Conservation (phyloP, 2,797 vertebrate genomes). For the Apogon talboti region DNA sequence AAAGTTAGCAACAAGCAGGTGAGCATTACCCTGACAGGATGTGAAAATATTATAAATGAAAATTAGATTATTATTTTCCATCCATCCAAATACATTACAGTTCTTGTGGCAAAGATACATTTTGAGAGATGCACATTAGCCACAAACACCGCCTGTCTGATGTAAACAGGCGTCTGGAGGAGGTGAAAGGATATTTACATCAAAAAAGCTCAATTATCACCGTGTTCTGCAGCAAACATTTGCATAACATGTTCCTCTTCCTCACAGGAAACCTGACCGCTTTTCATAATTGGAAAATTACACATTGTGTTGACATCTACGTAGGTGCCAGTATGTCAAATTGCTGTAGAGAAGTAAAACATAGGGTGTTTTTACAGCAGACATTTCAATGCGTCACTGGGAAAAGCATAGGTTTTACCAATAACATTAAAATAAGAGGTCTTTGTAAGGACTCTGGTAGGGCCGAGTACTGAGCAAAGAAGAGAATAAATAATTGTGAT, state of each 20-base stretch:
- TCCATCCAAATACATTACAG: too few relatives aligned
- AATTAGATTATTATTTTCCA: neutral
- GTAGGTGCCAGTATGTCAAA: neutral
- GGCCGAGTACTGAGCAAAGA: too few relatives aligned
- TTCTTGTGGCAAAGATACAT: neutral
- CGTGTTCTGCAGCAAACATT: constrained; percentile 7
- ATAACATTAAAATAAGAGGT: neutral
- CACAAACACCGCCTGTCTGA: neutral
- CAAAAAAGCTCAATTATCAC: neutral
- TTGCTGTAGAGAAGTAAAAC: neutral
- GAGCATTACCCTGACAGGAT: too few relatives aligned
- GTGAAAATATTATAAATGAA: neutral
- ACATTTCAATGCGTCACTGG: neutral
- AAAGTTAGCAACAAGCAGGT: too few relatives aligned
- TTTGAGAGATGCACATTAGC: neutral
- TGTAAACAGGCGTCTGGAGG: neutral
- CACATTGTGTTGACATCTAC: neutral
- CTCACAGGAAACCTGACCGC: constrained; percentile 21
- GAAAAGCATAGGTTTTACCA: neutral
- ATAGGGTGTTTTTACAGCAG: neutral
- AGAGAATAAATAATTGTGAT: too few relatives aligned
- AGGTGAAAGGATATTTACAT: neutral
- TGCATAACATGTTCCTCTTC: constrained; percentile 49
- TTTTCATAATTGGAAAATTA: constrained; percentile 4
- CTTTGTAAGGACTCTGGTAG: neutral